Evolutionary conservation across 2,797 vertebrate genomes (phyloP), one percentile per base, ranked within the genome.

Genomic region (Chrosomus eos): DNA sequence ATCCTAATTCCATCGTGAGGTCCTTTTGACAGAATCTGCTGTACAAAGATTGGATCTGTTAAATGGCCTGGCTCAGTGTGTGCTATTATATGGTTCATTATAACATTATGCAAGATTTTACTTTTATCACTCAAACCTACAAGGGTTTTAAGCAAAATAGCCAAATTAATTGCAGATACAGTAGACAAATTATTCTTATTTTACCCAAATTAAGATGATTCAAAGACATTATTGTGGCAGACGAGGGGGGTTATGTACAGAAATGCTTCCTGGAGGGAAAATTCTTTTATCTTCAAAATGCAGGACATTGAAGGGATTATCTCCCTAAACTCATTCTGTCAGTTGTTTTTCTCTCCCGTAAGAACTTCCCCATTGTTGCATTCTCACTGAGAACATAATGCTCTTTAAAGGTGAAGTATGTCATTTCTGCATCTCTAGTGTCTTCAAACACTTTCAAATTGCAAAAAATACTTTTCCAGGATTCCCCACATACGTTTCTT

Each of bases 201-300:
- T 60, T 26, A 58, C 5, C 9, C 9, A 58, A 26, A 26, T 11
- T 5, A 60, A 60, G 4, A 26, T 60, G 58, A 26, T 60, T 60
- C n/a, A 60, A 60, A 60, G 58, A 60, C 23, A 53, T 53, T 53
- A 53, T 21, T 53, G 51, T 53, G 6, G 6, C 19, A 14, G 58
- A 14, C 1, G 11, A 2, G 40, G 3, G 11, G 43, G 43, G 43
- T 13, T 3, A 16, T 48, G 45, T 14, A 48, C 45, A 48, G 45
- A 48, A 88, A 87, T 76, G 80, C 36, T 87, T 83, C 88, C 87
- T 31, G 71, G 68, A 72, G 23, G 70, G 80, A 85, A 88, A 88
- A 80, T 71, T 38, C 75, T 23, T 88, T 93, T 92, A 92, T 94
- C 93, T 90, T 86, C 87, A 84, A 80, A 87, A 91, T 73, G 87